These are phyloP conservation scores for Sinhomidia bicolor DNA, from an alignment of 2,888 invertebrate species.

Conservation along the genomic window DNA sequence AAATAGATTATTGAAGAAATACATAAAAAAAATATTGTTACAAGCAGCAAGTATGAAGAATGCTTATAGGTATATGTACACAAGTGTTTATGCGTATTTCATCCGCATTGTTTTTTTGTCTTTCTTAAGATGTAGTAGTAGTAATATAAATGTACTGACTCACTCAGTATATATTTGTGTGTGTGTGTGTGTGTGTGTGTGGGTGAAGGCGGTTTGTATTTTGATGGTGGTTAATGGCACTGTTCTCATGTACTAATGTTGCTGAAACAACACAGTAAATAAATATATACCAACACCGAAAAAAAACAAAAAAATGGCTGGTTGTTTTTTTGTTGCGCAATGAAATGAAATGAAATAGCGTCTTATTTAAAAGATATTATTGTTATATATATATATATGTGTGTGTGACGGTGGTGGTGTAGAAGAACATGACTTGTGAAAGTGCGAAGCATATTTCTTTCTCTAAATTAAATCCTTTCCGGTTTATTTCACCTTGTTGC, in stretches of 20 bases:
- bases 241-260: conserved; percentile 25
- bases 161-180: too few species aligned
- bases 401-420: background rate
- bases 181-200: too few species aligned
- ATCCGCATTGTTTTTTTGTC: background rate
- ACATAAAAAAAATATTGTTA: background rate
- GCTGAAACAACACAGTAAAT: conserved; percentile 2
- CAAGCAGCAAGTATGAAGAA: background rate
- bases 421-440: conserved; percentile 63
- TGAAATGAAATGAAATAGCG: background rate
- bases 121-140: too few species aligned
- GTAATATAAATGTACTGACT: too few species aligned
- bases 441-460: conserved; percentile 74
- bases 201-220: conserved; percentile 14
- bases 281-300: background rate
- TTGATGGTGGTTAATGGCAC: background rate
- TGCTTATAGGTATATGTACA: too few species aligned
- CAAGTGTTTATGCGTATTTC: background rate
- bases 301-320: too few species aligned
- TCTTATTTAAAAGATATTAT: conserved; percentile 45
- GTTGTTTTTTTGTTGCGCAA: too few species aligned
- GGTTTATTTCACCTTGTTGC: conserved; percentile 77
- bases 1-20: background rate
- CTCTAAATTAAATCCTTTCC: conserved; percentile 75
- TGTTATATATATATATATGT: too few species aligned